Evolutionary conservation across 2,113 vertebrate species (phyloP).

Genomic region (Alligator sinensis): DNA sequence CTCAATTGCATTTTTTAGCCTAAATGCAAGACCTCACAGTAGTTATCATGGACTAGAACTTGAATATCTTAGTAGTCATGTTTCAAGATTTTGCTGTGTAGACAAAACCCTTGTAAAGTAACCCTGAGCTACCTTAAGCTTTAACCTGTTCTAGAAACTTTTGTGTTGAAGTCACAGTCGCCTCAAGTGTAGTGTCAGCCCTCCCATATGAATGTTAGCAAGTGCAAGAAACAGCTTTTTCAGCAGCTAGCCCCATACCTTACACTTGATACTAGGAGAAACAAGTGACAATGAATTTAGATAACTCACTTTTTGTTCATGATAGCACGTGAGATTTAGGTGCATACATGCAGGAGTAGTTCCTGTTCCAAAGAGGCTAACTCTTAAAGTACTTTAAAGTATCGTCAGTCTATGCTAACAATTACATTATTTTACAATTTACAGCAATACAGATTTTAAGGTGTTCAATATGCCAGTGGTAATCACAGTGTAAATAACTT

Average conservation of each 20-base stretch:
- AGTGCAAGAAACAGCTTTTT: background rate
- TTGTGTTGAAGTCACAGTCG: no score
- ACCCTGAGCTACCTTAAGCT: background rate
- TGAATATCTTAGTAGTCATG: background rate
- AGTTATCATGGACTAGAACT: background rate
- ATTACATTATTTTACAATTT: no score
- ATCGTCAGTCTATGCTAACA: no score
- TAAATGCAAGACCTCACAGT: background rate
- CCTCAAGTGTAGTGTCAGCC: background rate
- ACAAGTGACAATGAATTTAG: background rate
- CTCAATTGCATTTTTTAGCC: background rate
- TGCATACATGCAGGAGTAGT: background rate
- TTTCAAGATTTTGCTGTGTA: background rate
- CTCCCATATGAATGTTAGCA: background rate
- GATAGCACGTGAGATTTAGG: background rate
- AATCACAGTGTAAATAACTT: no score
- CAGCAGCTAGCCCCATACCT: background rate
- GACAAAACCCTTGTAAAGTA: background rate
- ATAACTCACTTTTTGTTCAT: background rate
- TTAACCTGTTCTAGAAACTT: no score
- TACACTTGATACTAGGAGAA: background rate
- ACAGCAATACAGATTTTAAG: no score
- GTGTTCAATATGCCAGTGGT: background rate
- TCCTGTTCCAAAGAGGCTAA: background rate
- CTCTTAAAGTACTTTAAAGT: no score